phyloP scores from a whole-genome alignment of 2,113 vertebrate genomes.

The Zosterops lateralis region DNA sequence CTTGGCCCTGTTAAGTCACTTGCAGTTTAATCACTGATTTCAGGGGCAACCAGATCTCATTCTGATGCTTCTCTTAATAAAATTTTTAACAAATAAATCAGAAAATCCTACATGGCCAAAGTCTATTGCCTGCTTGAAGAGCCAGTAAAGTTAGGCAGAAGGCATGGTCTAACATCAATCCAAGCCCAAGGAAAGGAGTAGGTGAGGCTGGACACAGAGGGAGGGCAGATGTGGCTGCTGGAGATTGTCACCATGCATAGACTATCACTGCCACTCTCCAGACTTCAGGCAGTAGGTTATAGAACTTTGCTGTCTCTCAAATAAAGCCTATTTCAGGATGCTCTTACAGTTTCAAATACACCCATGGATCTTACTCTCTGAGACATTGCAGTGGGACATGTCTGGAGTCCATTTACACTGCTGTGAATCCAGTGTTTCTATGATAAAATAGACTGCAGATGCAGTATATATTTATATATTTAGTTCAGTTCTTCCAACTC shows the following conservation, averaged over 20 bases:
- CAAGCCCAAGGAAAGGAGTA: neutral
- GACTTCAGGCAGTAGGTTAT: neutral
- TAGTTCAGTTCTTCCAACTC: neutral
- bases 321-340: neutral
- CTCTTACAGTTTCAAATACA: neutral
- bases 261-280: neutral
- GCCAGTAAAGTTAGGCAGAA: neutral
- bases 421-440: neutral
- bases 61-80: neutral
- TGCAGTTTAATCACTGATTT: neutral
- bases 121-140: neutral
- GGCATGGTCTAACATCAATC: neutral
- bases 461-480: neutral
- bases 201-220: neutral
- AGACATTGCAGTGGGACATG: fast-evolving
- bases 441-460: neutral
- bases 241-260: neutral
- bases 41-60: neutral
- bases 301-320: neutral
- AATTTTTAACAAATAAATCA: neutral
- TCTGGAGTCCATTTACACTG: neutral
- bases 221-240: neutral
- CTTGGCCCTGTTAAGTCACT: neutral
- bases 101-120: neutral
- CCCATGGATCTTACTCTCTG: neutral